Percentiles rank a stretch among this genome's conserved stretches.
Conservation (phyloP, 2,888 invertebrate genomes). For the Caenorhabditis auriculariae region DNA sequence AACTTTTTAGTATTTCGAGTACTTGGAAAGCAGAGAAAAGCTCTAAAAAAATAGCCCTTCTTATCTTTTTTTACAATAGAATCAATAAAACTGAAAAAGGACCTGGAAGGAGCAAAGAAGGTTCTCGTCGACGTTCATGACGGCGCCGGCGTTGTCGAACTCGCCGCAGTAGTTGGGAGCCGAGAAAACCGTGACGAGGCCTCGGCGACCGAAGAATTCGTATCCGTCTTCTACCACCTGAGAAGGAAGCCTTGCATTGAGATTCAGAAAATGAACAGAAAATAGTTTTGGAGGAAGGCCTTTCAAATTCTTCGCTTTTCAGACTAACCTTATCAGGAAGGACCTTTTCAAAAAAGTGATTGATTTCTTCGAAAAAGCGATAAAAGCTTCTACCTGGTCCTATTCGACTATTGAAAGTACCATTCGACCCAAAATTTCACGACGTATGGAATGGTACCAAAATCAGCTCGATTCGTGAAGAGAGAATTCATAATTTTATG, state of each 20-base stretch:
- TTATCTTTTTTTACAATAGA: not conserved
- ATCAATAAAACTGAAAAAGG: too few relatives aligned
- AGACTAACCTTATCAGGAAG: not conserved
- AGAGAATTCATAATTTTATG: too few relatives aligned
- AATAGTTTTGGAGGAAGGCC: too few relatives aligned
- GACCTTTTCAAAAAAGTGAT: too few relatives aligned
- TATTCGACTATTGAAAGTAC: too few relatives aligned
- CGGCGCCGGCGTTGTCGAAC: constrained; percentile 70
- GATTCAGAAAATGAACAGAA: too few relatives aligned
- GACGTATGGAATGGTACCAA: too few relatives aligned
- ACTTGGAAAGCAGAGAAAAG: not conserved
- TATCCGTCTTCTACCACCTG: constrained; percentile 58
- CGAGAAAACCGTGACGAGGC: constrained; percentile 69
- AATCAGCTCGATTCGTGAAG: too few relatives aligned
- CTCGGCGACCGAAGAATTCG: constrained; percentile 56
- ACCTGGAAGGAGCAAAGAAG: constrained; percentile 57
- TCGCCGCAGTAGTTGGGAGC: constrained; percentile 71
- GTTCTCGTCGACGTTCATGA: constrained; percentile 66
- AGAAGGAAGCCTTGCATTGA: constrained; percentile 7
- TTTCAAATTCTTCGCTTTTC: not conserved
- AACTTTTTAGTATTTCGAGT: not conserved
- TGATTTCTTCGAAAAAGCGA: too few relatives aligned
- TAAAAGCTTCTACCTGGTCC: too few relatives aligned
- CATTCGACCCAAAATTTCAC: too few relatives aligned
- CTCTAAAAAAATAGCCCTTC: not conserved